Evolutionary conservation across 2,888 invertebrate genomes (phyloP), one percentile per base, ranked within the genome.

Genomic region (Pseudeuparius sepicola): DNA sequence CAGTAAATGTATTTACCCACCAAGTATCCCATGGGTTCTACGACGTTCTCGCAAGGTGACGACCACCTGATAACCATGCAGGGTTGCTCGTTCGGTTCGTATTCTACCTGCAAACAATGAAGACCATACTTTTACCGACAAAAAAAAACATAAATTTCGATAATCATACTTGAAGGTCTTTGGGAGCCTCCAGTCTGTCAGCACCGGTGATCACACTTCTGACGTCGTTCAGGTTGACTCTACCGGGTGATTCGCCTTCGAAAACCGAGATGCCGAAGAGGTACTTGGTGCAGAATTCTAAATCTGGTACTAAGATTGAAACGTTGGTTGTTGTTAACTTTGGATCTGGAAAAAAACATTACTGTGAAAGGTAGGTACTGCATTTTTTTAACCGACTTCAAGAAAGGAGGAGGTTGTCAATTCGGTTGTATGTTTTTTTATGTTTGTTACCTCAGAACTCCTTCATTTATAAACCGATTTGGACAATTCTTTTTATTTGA

Each of bases 61-160:
- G 53, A 52, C 55, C 55, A 56, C 42, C 46, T 50, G 31, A 56
- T 51, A 24, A 51, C 43, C 38, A 56, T 38, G 45, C 55, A 54
- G 4, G 56, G 56, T 10, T 44, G 37, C 14, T 47, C 47, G 32
- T 43, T 44, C 4, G 54, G 50, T 20, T 51, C 44, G 29, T 51
- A 51, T 31, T 53, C 55, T n/a, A 50, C 48, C 42, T 47, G 44
- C 23, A 55, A 45, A 20, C n/a, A 20, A 20, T 20, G n/a, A n/a
- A 20, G 20, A n/a, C 20, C n/a, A 7, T 20, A 20, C 20, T n/a
- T 20, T 20, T 20, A 6, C 20, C 6, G n/a, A 20, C 20, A 20
- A 20, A 6, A 7, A 20, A 20, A 7, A 20, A 7, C 20, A 20
- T 6, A 7, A 20, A 7, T 7, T 7, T 20, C 20, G n/a, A 7